phyloP scores from a whole-genome alignment of 2,797 vertebrate genomes.

The Nyctalus aviator region DNA sequence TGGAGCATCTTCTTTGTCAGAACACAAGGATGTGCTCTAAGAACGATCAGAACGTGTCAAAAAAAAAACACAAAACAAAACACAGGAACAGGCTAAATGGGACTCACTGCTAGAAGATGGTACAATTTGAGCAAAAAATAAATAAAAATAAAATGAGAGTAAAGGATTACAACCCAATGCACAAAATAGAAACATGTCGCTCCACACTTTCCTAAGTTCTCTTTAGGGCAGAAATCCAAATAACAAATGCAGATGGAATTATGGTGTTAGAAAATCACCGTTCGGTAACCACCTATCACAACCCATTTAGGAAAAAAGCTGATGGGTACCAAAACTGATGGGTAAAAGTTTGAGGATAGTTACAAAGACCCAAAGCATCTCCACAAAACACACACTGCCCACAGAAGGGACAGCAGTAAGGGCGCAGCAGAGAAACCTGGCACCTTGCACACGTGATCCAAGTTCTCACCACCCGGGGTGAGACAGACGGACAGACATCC shows the following conservation, averaged over 20 bases:
- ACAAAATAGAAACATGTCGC: neutral
- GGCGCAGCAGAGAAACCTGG: conserved; percentile 20
- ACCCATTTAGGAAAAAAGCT: neutral
- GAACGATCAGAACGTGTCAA: neutral
- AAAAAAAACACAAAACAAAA: too few species aligned
- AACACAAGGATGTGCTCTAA: neutral
- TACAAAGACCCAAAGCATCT: neutral
- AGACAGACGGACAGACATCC: neutral
- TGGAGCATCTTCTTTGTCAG: neutral
- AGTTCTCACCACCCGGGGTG: neutral
- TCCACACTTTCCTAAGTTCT: neutral
- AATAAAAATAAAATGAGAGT: neutral
- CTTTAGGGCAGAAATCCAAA: neutral
- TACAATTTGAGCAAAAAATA: neutral
- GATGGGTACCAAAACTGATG: neutral
- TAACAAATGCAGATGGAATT: neutral
- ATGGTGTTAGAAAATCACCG: neutral
- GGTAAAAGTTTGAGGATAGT: neutral
- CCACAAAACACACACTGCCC: neutral
- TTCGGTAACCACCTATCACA: neutral
- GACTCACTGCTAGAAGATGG: neutral
- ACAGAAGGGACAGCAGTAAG: conserved; percentile 43
- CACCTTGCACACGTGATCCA: neutral
- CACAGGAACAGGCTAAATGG: neutral
- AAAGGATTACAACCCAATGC: neutral